A percentile compares a stretch with the other conserved stretches of the same genome.
phyloP scores from a whole-genome alignment of 2,888 invertebrate genomes.

The Platycheirus rosarum region DNA sequence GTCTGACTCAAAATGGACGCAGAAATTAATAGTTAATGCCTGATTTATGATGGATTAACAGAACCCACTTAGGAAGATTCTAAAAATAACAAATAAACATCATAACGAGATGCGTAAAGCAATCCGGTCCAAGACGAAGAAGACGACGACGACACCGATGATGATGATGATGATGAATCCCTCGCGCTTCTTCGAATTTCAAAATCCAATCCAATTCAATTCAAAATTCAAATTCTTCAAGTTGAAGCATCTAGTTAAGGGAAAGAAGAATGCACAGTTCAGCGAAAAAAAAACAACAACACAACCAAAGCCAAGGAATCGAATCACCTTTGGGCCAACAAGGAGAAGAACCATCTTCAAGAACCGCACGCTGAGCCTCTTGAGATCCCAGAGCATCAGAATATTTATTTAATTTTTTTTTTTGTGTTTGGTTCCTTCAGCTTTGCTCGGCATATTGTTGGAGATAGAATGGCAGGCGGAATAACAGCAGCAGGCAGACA shows the following conservation, averaged over 20 bases:
- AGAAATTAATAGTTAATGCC: constrained; percentile 73
- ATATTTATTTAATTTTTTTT: constrained; percentile 31
- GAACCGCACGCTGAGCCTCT: constrained; percentile 51
- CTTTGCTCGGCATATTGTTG: constrained; percentile 28
- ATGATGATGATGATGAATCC: constrained; percentile 33
- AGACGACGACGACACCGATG: constrained; percentile 14
- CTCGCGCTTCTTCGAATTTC: constrained; percentile 46
- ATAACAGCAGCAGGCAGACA: constrained; percentile 55
- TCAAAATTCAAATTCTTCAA: constrained; percentile 46
- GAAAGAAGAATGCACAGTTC: constrained; percentile 19
- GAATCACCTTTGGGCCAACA: constrained; percentile 63
- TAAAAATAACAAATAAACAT: constrained; percentile 73
- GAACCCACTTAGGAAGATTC: constrained; percentile 65
- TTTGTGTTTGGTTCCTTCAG: background rate
- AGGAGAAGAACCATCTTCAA: constrained; percentile 64
- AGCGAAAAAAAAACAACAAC: background rate
- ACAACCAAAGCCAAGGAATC: constrained; percentile 32
- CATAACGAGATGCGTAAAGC: constrained; percentile 53
- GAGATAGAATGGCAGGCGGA: constrained; percentile 55
- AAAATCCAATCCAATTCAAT: constrained; percentile 57
- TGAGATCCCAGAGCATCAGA: constrained; percentile 41
- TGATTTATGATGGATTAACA: constrained; percentile 74
- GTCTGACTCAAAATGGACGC: constrained; percentile 38
- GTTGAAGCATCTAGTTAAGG: constrained; percentile 16
- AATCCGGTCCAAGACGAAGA: background rate